Conservation (phyloP, 1,140 invertebrate species). For the Drosophila littoralis region DNA sequence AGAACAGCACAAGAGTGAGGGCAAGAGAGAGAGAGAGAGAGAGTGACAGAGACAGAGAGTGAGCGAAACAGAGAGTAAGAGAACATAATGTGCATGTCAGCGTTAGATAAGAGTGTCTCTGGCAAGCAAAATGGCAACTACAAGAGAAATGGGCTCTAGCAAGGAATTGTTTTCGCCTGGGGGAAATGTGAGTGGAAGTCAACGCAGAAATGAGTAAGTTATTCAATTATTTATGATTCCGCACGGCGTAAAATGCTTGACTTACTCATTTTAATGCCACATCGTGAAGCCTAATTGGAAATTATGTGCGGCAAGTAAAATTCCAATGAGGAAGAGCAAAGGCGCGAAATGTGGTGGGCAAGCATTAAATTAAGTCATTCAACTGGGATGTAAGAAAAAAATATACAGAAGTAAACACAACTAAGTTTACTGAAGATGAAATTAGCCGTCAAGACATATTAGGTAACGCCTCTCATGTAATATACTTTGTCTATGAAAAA, state of each 20-base stretch:
- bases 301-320: constrained; percentile 47
- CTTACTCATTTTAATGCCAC: constrained; percentile 51
- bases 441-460: background rate
- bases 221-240: constrained; percentile 78
- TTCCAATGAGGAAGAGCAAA: constrained; percentile 22
- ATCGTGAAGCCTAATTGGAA: constrained; percentile 64
- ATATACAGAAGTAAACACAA: background rate
- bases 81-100: constrained; percentile 64
- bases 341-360: constrained; percentile 41
- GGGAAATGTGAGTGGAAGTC: background rate
- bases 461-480: too few relatives aligned
- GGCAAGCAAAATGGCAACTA: constrained; percentile 36
- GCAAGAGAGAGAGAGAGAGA: constrained; percentile 7
- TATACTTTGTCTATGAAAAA: too few relatives aligned
- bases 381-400: constrained; percentile 13
- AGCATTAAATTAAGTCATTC: constrained; percentile 39
- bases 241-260: constrained; percentile 59
- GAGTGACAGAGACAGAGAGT: constrained; percentile 4
- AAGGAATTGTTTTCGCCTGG: constrained; percentile 26
- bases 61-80: constrained; percentile 14
- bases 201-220: constrained; percentile 69
- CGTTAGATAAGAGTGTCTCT: constrained; percentile 60
- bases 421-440: background rate
- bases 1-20: constrained; percentile 4
- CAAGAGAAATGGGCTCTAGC: constrained; percentile 28